Evolutionary conservation across 1,140 invertebrate genomes (phyloP).

Genomic region (Galleria mellonella): DNA sequence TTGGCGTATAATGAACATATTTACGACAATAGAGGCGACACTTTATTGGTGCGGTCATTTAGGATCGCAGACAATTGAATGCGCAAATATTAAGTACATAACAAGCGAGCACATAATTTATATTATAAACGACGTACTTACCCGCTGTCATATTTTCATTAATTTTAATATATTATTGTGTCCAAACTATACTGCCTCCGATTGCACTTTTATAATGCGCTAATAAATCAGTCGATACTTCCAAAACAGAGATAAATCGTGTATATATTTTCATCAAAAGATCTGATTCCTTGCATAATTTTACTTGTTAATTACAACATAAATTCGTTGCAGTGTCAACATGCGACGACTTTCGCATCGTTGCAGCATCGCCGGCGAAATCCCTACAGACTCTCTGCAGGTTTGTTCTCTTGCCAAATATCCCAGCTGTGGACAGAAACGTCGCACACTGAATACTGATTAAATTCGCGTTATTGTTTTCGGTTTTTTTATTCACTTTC

Average conservation of each 20-base stretch:
- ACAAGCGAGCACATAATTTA: conserved; percentile 8
- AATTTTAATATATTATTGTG: conserved; percentile 11
- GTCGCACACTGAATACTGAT: conserved; percentile 61
- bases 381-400: conserved; percentile 15
- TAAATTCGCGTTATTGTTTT: conserved; percentile 61
- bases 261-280: conserved; percentile 20
- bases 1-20: conserved; percentile 41
- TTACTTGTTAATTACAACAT: conserved; percentile 26
- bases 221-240: conserved; percentile 17
- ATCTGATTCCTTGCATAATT: conserved; percentile 32
- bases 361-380: conserved; percentile 16
- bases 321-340: conserved; percentile 24
- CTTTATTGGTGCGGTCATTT: conserved; percentile 33
- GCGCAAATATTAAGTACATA: conserved; percentile 20
- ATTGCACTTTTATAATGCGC: conserved; percentile 14
- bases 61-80: conserved; percentile 8
- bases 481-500: conserved; percentile 63
- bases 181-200: not conserved
- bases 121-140: not conserved
- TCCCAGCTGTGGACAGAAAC: conserved; percentile 49
- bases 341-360: conserved; percentile 11
- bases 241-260: conserved; percentile 17
- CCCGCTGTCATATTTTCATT: conserved; percentile 20
- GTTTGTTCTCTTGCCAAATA: conserved; percentile 57
- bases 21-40: conserved; percentile 36